Evolutionary conservation across 2,113 vertebrate genomes (phyloP).

Genomic region (Mellivora capensis): DNA sequence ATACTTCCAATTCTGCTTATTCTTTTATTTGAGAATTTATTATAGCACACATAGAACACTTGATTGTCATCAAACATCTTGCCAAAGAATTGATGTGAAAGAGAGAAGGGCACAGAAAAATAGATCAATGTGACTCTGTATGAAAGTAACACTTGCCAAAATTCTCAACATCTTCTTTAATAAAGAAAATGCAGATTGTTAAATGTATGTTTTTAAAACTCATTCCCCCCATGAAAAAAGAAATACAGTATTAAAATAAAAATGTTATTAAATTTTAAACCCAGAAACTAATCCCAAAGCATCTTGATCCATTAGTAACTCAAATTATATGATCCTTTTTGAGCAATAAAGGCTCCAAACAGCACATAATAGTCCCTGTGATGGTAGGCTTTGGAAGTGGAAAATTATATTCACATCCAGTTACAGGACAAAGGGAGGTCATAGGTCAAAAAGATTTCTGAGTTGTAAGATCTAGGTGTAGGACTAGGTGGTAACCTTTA

Average conservation of each 20-base stretch:
- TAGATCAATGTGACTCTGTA: neutral
- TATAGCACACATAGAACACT: neutral
- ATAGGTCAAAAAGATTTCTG: neutral
- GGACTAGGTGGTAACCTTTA: neutral
- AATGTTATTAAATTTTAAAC: neutral
- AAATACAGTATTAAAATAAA: neutral
- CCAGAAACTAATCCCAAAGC: neutral
- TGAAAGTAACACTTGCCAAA: neutral
- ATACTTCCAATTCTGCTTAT: slow-evolving; percentile 33
- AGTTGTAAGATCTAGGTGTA: neutral
- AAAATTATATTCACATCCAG: neutral
- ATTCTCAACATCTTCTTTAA: neutral
- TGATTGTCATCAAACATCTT: slow-evolving; percentile 28
- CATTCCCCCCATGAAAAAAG: neutral
- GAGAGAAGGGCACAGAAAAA: neutral
- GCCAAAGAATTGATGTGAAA: slow-evolving; percentile 15
- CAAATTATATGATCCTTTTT: neutral
- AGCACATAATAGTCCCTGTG: neutral
- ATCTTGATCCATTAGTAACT: neutral
- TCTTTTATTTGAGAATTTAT: slow-evolving; percentile 29
- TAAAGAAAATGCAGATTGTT: neutral
- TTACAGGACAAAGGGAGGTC: neutral
- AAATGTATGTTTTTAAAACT: neutral
- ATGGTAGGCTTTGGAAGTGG: neutral
- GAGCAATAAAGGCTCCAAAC: neutral